Percentiles rank a stretch among this genome's conserved stretches.
Evolutionary conservation across 2,888 invertebrate species (phyloP).

Genomic region (Andrena fulva): DNA sequence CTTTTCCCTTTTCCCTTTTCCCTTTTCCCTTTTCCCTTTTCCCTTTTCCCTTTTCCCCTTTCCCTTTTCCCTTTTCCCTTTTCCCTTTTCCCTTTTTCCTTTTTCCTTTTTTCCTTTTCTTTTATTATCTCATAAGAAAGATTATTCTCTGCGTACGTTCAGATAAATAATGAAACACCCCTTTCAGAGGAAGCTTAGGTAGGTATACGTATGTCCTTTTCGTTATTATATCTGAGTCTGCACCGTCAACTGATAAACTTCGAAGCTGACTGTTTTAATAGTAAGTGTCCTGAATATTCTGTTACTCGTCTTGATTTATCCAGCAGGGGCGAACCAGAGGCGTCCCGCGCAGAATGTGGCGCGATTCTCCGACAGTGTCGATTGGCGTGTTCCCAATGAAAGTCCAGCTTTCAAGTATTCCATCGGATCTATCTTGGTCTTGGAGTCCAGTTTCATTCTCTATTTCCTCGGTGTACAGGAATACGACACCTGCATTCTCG

Average conservation of each 20-base stretch:
- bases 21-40: not conserved
- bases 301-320: not conserved
- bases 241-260: not conserved
- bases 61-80: not conserved
- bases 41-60: not conserved
- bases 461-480: not conserved
- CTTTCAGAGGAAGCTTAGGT: too few species aligned
- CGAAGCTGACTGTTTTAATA: not conserved
- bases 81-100: not conserved
- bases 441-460: not conserved
- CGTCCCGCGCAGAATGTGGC: not conserved
- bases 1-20: not conserved
- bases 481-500: too few species aligned
- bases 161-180: too few species aligned
- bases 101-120: not conserved
- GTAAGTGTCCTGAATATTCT: not conserved
- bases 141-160: too few species aligned
- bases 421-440: not conserved
- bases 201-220: too few species aligned
- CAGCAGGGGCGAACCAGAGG: not conserved
- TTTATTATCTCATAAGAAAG: too few species aligned
- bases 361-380: not conserved
- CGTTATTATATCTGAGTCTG: too few species aligned
- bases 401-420: not conserved
- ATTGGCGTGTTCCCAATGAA: slow-evolving; percentile 3